These are phyloP conservation scores for Chironex yamaguchii DNA, from an alignment of 30 jellyfish, hydroid and myxozoan genomes.

Conservation along the genomic window DNA sequence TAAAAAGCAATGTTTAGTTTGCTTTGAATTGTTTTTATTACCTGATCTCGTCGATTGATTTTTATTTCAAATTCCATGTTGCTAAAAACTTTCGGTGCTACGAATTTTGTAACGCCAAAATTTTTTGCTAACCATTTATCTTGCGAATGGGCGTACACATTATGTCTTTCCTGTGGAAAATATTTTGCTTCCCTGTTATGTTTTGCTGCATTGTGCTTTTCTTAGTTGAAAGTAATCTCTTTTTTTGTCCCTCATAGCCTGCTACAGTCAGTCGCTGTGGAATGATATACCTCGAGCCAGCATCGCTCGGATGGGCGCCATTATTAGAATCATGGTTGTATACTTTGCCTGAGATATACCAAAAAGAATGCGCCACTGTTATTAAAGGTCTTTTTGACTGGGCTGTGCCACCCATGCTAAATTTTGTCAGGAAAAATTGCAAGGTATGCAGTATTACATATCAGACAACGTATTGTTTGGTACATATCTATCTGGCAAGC, in stretches of 20 bases:
- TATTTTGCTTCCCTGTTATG: too few species aligned
- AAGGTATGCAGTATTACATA: slow-evolving; percentile 61
- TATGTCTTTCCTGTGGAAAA: too few species aligned
- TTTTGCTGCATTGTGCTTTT: neutral
- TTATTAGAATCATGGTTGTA: slow-evolving; percentile 91
- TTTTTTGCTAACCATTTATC: too few species aligned
- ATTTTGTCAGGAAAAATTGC: slow-evolving; percentile 84
- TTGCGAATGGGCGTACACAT: too few species aligned
- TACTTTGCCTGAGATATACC: slow-evolving; percentile 77
- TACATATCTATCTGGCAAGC: too few species aligned
- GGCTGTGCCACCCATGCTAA: slow-evolving; percentile 91
- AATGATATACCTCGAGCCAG: slow-evolving; percentile 96
- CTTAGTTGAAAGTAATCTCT: neutral
- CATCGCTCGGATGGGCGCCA: slow-evolving; percentile 98
- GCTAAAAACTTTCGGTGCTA: too few species aligned
- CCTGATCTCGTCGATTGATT: too few species aligned
- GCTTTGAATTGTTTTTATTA: too few species aligned
- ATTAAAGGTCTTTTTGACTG: slow-evolving; percentile 83
- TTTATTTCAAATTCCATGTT: too few species aligned
- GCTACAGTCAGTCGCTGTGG: slow-evolving; percentile 99
- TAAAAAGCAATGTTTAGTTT: too few species aligned
- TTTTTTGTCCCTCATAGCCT: slow-evolving; percentile 85
- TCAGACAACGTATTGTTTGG: too few species aligned
- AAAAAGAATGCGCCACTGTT: slow-evolving; percentile 65
- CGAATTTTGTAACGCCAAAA: too few species aligned